Base-by-base conservation (phyloP, 2,888 invertebrate genomes). In the Salpingus planirostris region DNA sequence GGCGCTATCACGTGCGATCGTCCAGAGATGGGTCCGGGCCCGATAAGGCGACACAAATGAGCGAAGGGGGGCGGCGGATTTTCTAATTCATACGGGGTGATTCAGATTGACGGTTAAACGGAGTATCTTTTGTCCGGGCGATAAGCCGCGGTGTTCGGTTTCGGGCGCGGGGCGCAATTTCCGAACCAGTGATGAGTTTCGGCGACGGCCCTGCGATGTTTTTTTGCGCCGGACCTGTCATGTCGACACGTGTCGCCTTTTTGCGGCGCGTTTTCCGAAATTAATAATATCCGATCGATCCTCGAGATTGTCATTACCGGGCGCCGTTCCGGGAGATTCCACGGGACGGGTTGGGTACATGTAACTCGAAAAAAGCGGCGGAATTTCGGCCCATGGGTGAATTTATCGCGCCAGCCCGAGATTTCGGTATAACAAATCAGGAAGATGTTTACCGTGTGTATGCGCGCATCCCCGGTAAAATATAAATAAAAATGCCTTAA, bases 401-500 rank as follows among this genome's bases (percentile, higher is more conserved):
- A 47, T 48, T 48, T 48, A 48, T 46, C 31, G 43, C 31, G 36
- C 32, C 32, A 33, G 36, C 26, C 33, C 30, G 33, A 42, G 39
- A 42, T 46, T 44, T 38, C 33, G 30, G 40, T 35, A n/a, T n/a
- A 43, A 46, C 48, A 46, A 48, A 48, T 48, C 46, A 31, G 42
- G 38, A 39, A 47, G 42, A 44, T 44, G 40, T 44, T 43, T 44
- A 44, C 41, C 42, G 43, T 40, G 33, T 46, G 40, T 41, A 41
- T 22, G 36, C 47, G n/a, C 44, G 45, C 49, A 43, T 43, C 25
- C 43, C 34, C 40, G 40, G 39, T 48, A 43, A 49, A 50, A 50
- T 46, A 47, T 46, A 47, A 48, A 48, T 47, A 44, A 49, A 41
- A 51, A 52, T 51, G 49, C 50, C 46, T 49, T 55, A 57, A 57